Evolutionary conservation across 2,888 invertebrate genomes (phyloP), one percentile per base, ranked within the genome.

Genomic region (Polymixis flavicincta): DNA sequence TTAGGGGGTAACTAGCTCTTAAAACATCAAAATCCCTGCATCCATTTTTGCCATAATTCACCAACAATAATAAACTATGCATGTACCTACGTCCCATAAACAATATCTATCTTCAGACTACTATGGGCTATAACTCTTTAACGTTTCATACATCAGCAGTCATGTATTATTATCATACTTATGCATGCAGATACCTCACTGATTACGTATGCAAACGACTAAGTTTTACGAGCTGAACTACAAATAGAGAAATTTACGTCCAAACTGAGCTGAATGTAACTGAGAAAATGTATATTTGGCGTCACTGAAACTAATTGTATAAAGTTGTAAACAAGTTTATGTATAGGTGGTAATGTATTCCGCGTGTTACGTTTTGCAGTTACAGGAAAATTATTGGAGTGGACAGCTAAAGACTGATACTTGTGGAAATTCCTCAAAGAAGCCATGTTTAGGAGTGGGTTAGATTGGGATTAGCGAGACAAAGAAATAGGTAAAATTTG

Each of bases 161-260:
- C 19, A 64, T 25, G 25, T 32, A 65, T 57, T 64, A 37, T 45
- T 55, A 19, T 45, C 59, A 66, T 69, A 42, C 54, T 71, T 61
- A 61, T 66, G 37, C 66, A 82, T 66, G 64, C 22, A 55, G 6
- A 25, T 55, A 72, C 75, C 71, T 45, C 75, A 45, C 63, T 45
- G 63, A 72, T 76, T 45, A 70, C 14, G 13, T 42, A 82, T 82
- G 71, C 82, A 70, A 76, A 82, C 70, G 63, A 55, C 66, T 57
- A 74, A 63, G 82, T 48, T 85, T 82, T 74, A 82, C 42, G 71
- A 71, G 48, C 59, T 48, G 9, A 14, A 28, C 5, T 71, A 71
- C 50, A 65, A 71, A 74, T 64, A 68, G 25, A 61, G 22, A 32
- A 48, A 8, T 71, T 84, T 59, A 70, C 14, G 61, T 14, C 42